Evolutionary conservation across 2,888 invertebrate species (phyloP).

Genomic region (Cremastinae sp.): DNA sequence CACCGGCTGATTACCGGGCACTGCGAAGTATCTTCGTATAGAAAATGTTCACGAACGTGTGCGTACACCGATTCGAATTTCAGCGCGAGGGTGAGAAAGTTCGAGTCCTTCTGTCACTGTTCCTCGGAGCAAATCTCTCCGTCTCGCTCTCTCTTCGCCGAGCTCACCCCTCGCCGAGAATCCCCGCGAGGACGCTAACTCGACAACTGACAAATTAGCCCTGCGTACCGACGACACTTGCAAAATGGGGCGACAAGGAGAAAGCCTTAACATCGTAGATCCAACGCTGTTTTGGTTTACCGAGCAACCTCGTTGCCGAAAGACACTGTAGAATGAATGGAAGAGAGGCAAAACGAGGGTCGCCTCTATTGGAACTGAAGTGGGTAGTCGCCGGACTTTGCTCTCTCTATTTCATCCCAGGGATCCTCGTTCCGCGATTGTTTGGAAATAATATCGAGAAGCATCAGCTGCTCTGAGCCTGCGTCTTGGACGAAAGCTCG

Average conservation of each 20-base stretch:
- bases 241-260: constrained; percentile 79
- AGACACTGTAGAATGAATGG: constrained; percentile 32
- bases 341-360: constrained; percentile 52
- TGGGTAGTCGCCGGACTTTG: constrained; percentile 55
- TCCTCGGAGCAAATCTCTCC: constrained; percentile 29
- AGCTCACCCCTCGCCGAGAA: constrained; percentile 67
- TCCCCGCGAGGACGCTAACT: constrained; percentile 79
- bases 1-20: constrained; percentile 79
- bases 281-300: constrained; percentile 71
- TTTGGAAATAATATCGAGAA: constrained; percentile 19
- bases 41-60: background rate
- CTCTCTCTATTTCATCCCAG: background rate
- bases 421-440: background rate
- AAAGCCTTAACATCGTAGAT: constrained; percentile 59
- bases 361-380: constrained; percentile 56
- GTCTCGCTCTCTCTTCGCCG: constrained; percentile 31
- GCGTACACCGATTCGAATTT: background rate
- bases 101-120: constrained; percentile 52
- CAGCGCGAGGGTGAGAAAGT: constrained; percentile 43
- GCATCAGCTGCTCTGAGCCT: constrained; percentile 50
- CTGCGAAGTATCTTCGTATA: constrained; percentile 59
- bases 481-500: constrained; percentile 28
- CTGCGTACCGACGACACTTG: constrained; percentile 80
- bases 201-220: constrained; percentile 81
- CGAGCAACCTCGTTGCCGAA: constrained; percentile 53